A percentile compares a stretch with the other conserved stretches of the same genome.
Conservation (phyloP, 2,888 invertebrate genomes). For the Metacarcinus magister region DNA sequence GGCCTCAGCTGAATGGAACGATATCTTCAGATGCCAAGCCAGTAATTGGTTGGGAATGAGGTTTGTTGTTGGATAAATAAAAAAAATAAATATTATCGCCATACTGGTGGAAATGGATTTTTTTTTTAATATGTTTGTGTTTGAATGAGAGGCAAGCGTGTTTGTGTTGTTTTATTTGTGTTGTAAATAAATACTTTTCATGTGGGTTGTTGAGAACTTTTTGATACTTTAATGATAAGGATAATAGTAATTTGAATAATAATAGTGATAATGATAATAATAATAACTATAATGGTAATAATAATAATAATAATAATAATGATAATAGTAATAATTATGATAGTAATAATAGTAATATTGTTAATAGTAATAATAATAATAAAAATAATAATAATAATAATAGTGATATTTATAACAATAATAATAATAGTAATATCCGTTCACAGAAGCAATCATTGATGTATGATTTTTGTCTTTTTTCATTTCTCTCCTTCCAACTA, state of each 20-base stretch:
- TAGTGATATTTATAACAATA: neutral
- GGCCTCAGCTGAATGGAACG: neutral
- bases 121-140: neutral
- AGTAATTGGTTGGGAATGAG: conserved; percentile 13
- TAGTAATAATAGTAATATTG: neutral
- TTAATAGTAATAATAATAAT: neutral
- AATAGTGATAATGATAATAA: too few species aligned
- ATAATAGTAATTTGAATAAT: too few species aligned
- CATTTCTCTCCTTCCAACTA: neutral
- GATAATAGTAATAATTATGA: neutral
- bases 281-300: too few species aligned
- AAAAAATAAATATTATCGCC: neutral
- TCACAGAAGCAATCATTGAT: neutral
- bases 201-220: neutral
- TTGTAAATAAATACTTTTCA: too few species aligned
- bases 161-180: neutral
- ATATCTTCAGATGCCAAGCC: conserved; percentile 32
- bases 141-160: neutral
- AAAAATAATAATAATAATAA: neutral
- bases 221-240: neutral
- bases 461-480: neutral
- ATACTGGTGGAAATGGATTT: neutral
- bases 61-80: conserved; percentile 11
- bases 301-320: too few species aligned
- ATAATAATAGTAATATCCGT: too few species aligned